These are phyloP conservation scores for Lytechinus variegatus DNA, from an alignment of 35 echinoderm and acorn worm species.

Conservation along the genomic window DNA sequence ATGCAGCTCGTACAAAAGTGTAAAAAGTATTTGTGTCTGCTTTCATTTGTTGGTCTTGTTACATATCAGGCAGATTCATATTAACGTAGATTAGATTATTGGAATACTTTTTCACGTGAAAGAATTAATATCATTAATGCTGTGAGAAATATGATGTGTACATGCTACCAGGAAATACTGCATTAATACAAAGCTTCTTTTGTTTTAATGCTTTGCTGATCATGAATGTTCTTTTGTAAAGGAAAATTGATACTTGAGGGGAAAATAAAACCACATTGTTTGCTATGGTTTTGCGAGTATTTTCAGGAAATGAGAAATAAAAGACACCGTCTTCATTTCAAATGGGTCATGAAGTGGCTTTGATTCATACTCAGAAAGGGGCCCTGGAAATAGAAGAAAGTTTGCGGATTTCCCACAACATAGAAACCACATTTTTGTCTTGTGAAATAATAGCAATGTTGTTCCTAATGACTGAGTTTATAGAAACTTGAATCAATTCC, in stretches of 20 bases:
- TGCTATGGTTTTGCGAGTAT: too few relatives aligned
- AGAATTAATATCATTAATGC: background rate
- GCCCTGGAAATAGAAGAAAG: too few relatives aligned
- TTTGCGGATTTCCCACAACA: too few relatives aligned
- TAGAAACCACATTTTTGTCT: too few relatives aligned
- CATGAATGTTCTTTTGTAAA: background rate
- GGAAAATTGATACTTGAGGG: background rate
- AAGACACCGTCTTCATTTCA: background rate
- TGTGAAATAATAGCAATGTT: too few relatives aligned
- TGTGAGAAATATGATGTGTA: background rate
- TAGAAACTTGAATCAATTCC: too few relatives aligned
- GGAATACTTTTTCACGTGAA: background rate
- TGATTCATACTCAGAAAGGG: too few relatives aligned
- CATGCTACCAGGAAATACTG: background rate
- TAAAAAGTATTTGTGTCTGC: background rate
- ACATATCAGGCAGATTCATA: background rate
- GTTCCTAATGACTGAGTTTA: too few relatives aligned
- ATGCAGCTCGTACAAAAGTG: background rate
- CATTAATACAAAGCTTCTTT: background rate
- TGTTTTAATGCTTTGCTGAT: background rate
- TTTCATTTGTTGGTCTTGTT: background rate
- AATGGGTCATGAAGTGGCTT: background rate
- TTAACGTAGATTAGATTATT: background rate
- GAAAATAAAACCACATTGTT: background rate
- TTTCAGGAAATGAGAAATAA: background rate